Evolutionary conservation across 2,888 invertebrate species (phyloP).

Genomic region (Melieria crassipennis): DNA sequence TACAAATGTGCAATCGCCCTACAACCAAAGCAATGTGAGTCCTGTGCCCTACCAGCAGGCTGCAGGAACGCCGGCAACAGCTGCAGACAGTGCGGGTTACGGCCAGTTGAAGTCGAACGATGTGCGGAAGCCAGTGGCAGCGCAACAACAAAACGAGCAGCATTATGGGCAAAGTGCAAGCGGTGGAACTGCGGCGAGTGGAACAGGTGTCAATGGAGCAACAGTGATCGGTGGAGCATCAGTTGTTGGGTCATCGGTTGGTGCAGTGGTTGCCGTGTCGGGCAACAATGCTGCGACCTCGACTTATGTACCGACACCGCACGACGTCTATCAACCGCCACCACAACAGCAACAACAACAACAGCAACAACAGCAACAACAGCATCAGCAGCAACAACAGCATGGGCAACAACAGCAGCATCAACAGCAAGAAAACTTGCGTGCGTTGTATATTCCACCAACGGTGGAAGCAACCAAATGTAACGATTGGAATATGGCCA

Average conservation of each 20-base stretch:
- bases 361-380: slow-evolving; percentile 39
- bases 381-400: slow-evolving; percentile 40
- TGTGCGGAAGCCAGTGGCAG: slow-evolving; percentile 18
- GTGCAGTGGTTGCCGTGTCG: not conserved
- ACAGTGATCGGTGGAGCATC: slow-evolving; percentile 38
- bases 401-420: slow-evolving; percentile 37
- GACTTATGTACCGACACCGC: slow-evolving; percentile 49
- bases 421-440: slow-evolving; percentile 24
- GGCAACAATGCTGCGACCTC: slow-evolving; percentile 13
- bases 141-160: slow-evolving; percentile 14
- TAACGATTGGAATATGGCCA: slow-evolving; percentile 19
- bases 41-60: slow-evolving; percentile 40
- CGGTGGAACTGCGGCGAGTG: slow-evolving; percentile 29
- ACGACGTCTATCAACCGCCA: slow-evolving; percentile 45
- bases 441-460: slow-evolving; percentile 16
- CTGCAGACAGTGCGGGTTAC: slow-evolving; percentile 26
- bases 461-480: slow-evolving; percentile 17
- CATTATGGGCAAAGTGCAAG: slow-evolving; percentile 41
- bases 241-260: not conserved
- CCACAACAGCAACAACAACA: slow-evolving; percentile 33
- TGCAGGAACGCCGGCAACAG: slow-evolving; percentile 54
- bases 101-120: slow-evolving; percentile 21
- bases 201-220: slow-evolving; percentile 38
- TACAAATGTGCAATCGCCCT: slow-evolving; percentile 44
- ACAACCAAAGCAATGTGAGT: slow-evolving; percentile 51